phyloP scores from a whole-genome alignment of 2,113 vertebrate species.

The Hyaena hyaena region DNA sequence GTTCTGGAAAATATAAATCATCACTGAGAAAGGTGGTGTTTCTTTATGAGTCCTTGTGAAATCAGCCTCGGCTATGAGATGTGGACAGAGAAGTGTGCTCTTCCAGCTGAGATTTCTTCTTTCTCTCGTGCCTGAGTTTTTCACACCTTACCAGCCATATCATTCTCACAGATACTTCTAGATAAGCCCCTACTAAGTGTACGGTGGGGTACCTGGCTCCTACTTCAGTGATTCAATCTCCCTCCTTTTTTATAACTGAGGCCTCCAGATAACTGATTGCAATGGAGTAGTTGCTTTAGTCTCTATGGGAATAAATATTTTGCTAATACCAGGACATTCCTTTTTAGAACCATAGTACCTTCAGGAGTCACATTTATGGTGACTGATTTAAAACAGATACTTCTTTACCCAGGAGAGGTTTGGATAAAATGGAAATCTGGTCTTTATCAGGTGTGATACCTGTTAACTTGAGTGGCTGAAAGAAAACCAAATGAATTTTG shows the following conservation, averaged over 20 bases:
- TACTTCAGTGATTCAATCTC: neutral
- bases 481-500: slow-evolving; percentile 8
- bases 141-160: neutral
- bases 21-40: neutral
- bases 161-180: neutral
- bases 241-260: neutral
- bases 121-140: neutral
- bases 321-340: neutral
- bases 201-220: neutral
- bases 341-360: neutral
- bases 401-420: slow-evolving; percentile 40
- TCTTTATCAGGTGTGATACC: slow-evolving; percentile 28
- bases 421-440: slow-evolving; percentile 40
- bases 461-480: slow-evolving; percentile 32
- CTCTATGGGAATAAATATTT: neutral
- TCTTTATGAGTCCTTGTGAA: neutral
- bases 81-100: neutral
- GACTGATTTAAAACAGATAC: slow-evolving; percentile 49
- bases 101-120: neutral
- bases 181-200: neutral
- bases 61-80: neutral
- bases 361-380: slow-evolving; percentile 9
- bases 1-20: slow-evolving; percentile 36
- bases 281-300: neutral
- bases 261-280: neutral